Evolutionary conservation across 2,888 invertebrate genomes (phyloP).

Genomic region (Chaitophorus viminalis): DNA sequence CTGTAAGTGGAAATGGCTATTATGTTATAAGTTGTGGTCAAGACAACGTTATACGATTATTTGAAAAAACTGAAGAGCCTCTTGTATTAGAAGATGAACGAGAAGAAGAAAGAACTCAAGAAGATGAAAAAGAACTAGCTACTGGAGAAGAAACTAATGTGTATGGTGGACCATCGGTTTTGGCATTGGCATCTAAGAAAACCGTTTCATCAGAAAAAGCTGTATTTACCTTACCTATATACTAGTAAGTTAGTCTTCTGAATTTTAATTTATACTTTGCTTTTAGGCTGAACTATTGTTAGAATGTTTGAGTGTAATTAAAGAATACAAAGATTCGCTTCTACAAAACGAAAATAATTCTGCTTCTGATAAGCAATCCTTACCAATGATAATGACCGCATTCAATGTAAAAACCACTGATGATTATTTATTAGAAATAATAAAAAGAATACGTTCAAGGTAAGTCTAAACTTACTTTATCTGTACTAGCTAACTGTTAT

Average conservation of each 20-base stretch:
- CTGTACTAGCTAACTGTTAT: neutral
- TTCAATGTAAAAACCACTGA: conserved; percentile 78
- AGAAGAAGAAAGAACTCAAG: conserved; percentile 83
- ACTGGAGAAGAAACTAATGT: conserved; percentile 74
- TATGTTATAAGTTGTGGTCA: conserved; percentile 83
- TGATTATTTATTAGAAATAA: conserved; percentile 83
- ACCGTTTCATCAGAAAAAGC: conserved; percentile 87
- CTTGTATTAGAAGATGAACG: conserved; percentile 92
- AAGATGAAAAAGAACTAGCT: conserved; percentile 76
- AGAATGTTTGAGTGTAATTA: conserved; percentile 86
- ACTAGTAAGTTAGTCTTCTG: too few species aligned
- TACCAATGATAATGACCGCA: conserved; percentile 86
- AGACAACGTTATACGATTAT: conserved; percentile 87
- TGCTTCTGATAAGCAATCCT: conserved; percentile 69
- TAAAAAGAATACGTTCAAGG: conserved; percentile 85
- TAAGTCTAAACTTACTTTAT: conserved; percentile 66
- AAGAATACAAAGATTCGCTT: conserved; percentile 70
- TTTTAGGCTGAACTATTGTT: conserved; percentile 85
- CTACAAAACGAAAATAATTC: conserved; percentile 68
- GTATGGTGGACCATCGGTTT: conserved; percentile 70
- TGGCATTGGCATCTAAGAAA: conserved; percentile 86
- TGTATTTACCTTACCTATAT: conserved; percentile 68
- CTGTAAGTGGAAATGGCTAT: conserved; percentile 84
- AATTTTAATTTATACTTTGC: conserved; percentile 55
- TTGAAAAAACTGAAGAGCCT: conserved; percentile 86